phyloP scores from a whole-genome alignment of 2,888 invertebrate genomes.

The Cheilosia grossa region DNA sequence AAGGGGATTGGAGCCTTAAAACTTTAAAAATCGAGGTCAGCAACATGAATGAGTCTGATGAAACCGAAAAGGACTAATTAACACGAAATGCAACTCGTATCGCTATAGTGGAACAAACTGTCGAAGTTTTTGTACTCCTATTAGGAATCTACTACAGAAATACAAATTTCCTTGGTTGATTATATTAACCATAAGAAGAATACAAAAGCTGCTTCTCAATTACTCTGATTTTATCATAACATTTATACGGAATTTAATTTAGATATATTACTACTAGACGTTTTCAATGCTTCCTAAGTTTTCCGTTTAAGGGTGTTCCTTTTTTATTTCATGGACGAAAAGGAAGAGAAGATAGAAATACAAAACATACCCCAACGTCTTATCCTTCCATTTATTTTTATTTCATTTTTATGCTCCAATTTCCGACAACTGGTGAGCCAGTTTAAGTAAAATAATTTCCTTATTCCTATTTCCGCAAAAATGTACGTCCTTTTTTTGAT shows the following conservation, averaged over 20 bases:
- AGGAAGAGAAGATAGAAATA: slow-evolving; percentile 11
- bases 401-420: slow-evolving; percentile 50
- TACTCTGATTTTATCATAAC: background rate
- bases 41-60: too few relatives aligned
- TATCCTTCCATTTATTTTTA: slow-evolving; percentile 62
- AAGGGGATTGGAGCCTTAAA: too few relatives aligned
- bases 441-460: slow-evolving; percentile 51
- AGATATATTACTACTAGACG: slow-evolving; percentile 12
- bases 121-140: too few relatives aligned
- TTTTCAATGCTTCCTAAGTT: slow-evolving; percentile 44
- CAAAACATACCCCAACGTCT: slow-evolving; percentile 48
- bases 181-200: too few relatives aligned
- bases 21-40: too few relatives aligned
- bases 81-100: too few relatives aligned
- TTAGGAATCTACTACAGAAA: too few relatives aligned
- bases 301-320: slow-evolving; percentile 6
- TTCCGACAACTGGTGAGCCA: slow-evolving; percentile 60
- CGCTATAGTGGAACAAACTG: too few relatives aligned
- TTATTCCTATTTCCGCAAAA: slow-evolving; percentile 46
- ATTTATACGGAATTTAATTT: background rate
- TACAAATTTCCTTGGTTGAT: too few relatives aligned
- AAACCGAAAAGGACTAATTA: too few relatives aligned
- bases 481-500: slow-evolving; percentile 10
- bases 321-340: slow-evolving; percentile 16
- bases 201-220: too few relatives aligned